phyloP scores from a whole-genome alignment of 2,888 invertebrate species.

The Pardosa pseudoannulata region DNA sequence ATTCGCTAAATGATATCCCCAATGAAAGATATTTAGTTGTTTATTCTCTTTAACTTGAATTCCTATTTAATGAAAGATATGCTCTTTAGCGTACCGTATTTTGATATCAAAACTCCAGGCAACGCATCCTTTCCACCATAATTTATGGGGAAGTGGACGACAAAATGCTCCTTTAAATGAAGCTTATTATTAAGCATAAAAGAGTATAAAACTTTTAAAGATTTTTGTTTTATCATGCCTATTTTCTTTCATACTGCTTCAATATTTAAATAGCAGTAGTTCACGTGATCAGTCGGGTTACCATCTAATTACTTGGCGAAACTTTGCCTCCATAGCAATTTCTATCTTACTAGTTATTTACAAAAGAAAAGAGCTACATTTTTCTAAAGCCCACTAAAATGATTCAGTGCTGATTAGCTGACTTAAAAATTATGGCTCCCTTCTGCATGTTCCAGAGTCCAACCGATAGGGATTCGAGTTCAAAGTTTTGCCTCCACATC shows the following conservation, averaged over 20 bases:
- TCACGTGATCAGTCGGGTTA: background rate
- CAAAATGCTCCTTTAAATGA: too few species aligned
- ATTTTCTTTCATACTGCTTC: background rate
- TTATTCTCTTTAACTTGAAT: too few species aligned
- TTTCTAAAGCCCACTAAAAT: background rate
- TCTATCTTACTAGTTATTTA: background rate
- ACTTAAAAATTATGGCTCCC: slow-evolving; percentile 16
- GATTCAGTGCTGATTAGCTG: background rate
- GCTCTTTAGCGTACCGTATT: too few species aligned
- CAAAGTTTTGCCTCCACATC: slow-evolving; percentile 34
- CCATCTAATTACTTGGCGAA: background rate
- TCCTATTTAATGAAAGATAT: too few species aligned
- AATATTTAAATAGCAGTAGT: background rate
- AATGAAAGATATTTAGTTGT: too few species aligned
- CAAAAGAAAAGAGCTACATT: background rate
- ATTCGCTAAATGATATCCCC: too few species aligned
- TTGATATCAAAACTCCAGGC: too few species aligned
- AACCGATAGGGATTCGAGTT: slow-evolving; percentile 42
- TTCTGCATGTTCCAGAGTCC: slow-evolving; percentile 9
- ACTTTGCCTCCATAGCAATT: background rate
- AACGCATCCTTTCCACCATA: too few species aligned
- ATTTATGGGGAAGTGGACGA: too few species aligned
- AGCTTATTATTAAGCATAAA: too few species aligned
- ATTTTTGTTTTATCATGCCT: too few species aligned
- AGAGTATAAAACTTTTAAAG: too few species aligned